A percentile compares a stretch with the other conserved stretches of the same genome.
These are phyloP conservation scores for Sebastes nivosus DNA, from an alignment of 2,797 vertebrate species.

Conservation along the genomic window DNA sequence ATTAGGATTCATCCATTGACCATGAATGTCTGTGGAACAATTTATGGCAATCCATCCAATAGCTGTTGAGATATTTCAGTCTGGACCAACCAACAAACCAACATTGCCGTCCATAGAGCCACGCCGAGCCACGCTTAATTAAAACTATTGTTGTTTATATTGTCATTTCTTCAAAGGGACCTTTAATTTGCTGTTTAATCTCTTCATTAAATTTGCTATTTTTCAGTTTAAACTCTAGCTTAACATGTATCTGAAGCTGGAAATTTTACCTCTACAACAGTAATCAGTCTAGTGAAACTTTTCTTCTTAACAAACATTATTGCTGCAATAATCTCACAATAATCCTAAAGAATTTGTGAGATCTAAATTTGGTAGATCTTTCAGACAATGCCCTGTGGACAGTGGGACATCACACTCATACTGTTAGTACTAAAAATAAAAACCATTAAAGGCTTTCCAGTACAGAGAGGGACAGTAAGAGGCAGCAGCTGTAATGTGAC, in stretches of 20 bases:
- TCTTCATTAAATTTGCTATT: background rate
- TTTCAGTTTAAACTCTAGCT: background rate
- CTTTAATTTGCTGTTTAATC: background rate
- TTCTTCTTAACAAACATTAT: background rate
- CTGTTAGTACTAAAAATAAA: background rate
- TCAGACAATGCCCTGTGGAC: background rate
- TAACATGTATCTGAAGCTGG: background rate
- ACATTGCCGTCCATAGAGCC: background rate
- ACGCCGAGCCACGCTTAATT: background rate
- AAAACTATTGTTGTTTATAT: background rate
- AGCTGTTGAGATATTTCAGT: background rate
- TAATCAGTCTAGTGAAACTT: background rate
- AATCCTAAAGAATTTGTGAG: background rate
- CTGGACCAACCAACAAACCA: background rate
- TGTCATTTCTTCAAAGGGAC: background rate
- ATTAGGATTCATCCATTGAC: background rate
- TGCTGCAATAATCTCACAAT: background rate
- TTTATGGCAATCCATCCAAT: background rate
- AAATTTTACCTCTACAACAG: background rate
- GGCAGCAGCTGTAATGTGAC: slow-evolving; percentile 51
- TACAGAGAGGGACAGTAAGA: slow-evolving; percentile 12
- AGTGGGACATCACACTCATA: background rate
- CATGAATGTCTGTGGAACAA: background rate
- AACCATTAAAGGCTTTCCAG: slow-evolving; percentile 26
- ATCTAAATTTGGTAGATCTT: background rate